phyloP scores from a whole-genome alignment of 1,140 invertebrate species.

The Eulimnadia texana region DNA sequence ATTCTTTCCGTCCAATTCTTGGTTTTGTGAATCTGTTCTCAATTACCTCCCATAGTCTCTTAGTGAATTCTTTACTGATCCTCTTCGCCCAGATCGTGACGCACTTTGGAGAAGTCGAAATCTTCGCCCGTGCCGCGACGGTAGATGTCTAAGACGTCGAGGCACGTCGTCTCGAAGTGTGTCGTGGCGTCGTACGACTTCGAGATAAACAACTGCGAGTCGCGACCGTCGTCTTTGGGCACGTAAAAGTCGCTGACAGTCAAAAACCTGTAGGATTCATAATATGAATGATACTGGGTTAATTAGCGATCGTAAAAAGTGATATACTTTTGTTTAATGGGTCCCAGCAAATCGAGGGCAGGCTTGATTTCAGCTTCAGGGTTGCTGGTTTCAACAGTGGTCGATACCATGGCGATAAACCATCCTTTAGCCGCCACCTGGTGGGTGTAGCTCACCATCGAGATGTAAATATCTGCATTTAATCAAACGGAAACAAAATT shows the following conservation, averaged over 20 bases:
- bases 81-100: conserved; percentile 79
- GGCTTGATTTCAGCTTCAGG: conserved; percentile 90
- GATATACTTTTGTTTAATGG: conserved; percentile 82
- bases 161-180: conserved; percentile 96
- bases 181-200: conserved; percentile 96
- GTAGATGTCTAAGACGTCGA: conserved; percentile 95
- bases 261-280: conserved; percentile 42
- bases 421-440: conserved; percentile 92
- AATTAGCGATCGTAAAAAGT: neutral
- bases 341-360: conserved; percentile 79
- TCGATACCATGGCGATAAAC: conserved; percentile 98
- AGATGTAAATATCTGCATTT: conserved; percentile 99
- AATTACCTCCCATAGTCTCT: too few relatives aligned
- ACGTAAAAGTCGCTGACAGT: conserved; percentile 73
- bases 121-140: conserved; percentile 90
- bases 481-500: conserved; percentile 17
- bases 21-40: too few relatives aligned
- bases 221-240: conserved; percentile 72
- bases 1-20: too few relatives aligned
- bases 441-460: conserved; percentile 89
- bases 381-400: conserved; percentile 93
- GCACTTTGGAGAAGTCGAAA: conserved; percentile 96
- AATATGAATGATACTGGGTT: neutral
- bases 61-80: conserved; percentile 51
- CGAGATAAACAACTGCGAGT: conserved; percentile 89